A percentile compares a stretch with the other conserved stretches of the same genome.
Conservation (phyloP, 2,113 vertebrate genomes). For the Gnathonemus echidnorhynchus region DNA sequence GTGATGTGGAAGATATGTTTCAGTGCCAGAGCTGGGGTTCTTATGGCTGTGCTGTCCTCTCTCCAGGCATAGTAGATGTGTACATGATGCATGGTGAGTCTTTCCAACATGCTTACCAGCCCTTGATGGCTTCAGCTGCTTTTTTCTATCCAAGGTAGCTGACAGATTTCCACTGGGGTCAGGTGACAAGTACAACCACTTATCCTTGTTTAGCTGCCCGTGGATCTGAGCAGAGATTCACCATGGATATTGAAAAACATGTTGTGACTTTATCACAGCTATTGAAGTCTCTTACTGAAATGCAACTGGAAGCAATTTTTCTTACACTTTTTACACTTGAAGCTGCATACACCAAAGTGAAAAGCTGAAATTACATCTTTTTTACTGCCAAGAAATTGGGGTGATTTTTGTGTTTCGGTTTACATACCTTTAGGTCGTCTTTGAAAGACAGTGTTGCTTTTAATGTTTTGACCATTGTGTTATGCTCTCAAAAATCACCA, state of each 20-base stretch:
- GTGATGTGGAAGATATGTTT: not conserved
- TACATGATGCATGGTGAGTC: not conserved
- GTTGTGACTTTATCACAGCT: not conserved
- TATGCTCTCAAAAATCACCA: not conserved
- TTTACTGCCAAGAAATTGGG: not conserved
- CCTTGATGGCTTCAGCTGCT: slow-evolving; percentile 22
- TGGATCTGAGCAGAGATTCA: not conserved
- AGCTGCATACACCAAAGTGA: not conserved
- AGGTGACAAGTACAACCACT: not conserved
- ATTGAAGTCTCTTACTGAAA: not conserved
- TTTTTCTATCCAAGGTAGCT: slow-evolving; percentile 16
- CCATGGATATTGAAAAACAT: not conserved
- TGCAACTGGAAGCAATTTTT: not conserved
- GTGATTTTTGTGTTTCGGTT: not conserved
- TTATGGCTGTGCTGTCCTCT: not conserved
- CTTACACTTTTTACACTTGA: not conserved
- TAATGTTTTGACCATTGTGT: not conserved
- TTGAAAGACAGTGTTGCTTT: not conserved
- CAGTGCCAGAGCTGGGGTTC: not conserved
- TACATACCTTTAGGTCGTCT: not conserved
- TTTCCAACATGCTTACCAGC: not conserved
- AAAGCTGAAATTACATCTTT: not conserved
- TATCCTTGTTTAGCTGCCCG: not conserved
- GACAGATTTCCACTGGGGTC: slow-evolving; percentile 26
- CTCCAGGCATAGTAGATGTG: not conserved